Evolutionary conservation across 2,113 vertebrate species (phyloP).

Genomic region (Charadrius vociferus): DNA sequence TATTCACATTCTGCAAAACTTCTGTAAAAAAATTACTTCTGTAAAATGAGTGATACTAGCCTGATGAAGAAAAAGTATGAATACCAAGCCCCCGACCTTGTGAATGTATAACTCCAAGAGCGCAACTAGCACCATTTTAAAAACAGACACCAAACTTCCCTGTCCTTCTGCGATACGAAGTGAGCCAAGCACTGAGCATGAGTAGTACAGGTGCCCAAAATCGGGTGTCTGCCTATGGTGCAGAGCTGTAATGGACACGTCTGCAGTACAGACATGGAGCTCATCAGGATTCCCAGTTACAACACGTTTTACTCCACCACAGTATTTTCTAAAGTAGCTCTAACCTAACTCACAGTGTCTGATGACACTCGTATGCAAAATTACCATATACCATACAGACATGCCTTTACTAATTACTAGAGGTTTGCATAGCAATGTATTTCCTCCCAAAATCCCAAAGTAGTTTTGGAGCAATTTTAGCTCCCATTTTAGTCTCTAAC

Average conservation of each 20-base stretch:
- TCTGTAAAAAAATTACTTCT: neutral
- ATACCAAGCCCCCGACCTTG: neutral
- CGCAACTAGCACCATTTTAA: neutral
- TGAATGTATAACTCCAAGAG: neutral
- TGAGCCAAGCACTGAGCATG: neutral
- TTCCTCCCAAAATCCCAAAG: neutral
- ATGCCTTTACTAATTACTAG: neutral
- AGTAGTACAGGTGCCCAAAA: no score
- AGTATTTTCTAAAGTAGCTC: neutral
- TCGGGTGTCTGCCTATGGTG: no score
- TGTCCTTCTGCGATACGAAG: accelerated
- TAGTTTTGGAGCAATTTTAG: neutral
- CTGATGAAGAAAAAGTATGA: neutral
- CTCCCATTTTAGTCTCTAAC: neutral
- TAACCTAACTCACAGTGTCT: neutral
- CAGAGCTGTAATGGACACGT: no score
- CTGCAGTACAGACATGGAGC: no score
- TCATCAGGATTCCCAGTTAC: no score
- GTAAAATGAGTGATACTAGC: neutral
- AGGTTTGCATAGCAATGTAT: neutral
- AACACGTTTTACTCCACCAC: no score
- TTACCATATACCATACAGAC: no score
- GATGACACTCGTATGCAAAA: neutral
- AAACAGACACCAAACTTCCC: neutral
- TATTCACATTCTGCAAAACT: neutral